These are phyloP conservation scores for Stomatorhinus walkeri DNA, from an alignment of 2,797 vertebrate genomes.

Conservation along the genomic window DNA sequence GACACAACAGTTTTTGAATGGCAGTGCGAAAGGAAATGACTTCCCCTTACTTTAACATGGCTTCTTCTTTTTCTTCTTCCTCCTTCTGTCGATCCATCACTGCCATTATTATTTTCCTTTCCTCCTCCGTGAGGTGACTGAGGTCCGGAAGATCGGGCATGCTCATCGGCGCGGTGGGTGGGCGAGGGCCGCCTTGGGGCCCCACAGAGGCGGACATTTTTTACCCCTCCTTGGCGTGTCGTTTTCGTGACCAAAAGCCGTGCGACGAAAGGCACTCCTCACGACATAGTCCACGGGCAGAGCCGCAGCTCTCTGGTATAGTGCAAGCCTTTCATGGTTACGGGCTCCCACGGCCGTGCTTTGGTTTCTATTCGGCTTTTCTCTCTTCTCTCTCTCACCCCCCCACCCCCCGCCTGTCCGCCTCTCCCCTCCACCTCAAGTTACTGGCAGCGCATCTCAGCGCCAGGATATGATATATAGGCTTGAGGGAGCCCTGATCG, in stretches of 20 bases:
- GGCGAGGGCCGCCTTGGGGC: slow-evolving; percentile 86
- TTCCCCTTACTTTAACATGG: slow-evolving; percentile 91
- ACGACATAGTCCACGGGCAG: slow-evolving; percentile 59
- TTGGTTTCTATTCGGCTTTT: slow-evolving; percentile 58
- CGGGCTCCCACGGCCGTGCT: slow-evolving; percentile 64
- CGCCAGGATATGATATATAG: slow-evolving; percentile 37
- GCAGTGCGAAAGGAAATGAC: slow-evolving; percentile 22
- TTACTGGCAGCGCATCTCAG: slow-evolving; percentile 65
- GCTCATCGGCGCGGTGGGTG: slow-evolving; percentile 81
- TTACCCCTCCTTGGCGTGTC: slow-evolving; percentile 66
- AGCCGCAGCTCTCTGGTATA: slow-evolving; percentile 44
- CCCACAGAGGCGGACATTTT: slow-evolving; percentile 91
- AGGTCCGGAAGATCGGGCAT: slow-evolving; percentile 94
- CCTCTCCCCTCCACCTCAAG: slow-evolving; percentile 62
- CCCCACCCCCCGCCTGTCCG: slow-evolving; percentile 47
- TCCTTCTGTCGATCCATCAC: slow-evolving; percentile 97
- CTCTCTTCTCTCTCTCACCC: slow-evolving; percentile 36
- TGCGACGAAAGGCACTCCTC: slow-evolving; percentile 61
- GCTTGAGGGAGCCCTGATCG: slow-evolving; percentile 38
- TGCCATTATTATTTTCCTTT: slow-evolving; percentile 95
- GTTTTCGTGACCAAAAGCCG: slow-evolving; percentile 62
- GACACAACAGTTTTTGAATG: slow-evolving; percentile 22
- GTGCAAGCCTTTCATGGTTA: slow-evolving; percentile 71
- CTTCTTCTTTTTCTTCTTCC: slow-evolving; percentile 96
- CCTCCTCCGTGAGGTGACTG: slow-evolving; percentile 97